Conservation (phyloP, 2,888 invertebrate genomes). For the Parelbella ahira region DNA sequence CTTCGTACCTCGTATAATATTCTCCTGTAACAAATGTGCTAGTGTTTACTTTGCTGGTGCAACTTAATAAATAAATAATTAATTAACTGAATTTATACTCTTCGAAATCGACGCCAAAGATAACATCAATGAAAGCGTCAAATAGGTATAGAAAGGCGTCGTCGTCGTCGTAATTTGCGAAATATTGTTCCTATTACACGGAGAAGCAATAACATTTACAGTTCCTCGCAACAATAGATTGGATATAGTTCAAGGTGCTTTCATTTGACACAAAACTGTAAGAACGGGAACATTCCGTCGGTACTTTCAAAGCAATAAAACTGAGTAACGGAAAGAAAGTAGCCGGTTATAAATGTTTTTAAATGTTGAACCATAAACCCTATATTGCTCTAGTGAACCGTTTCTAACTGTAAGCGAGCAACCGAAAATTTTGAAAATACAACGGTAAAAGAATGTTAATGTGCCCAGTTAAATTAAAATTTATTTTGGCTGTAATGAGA, state of each 20-base stretch:
- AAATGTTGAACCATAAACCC: conserved; percentile 37
- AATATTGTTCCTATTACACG: conserved; percentile 4
- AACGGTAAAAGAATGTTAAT: not conserved
- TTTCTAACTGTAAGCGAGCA: conserved; percentile 34
- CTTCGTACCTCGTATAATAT: too few species aligned
- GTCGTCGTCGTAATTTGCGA: conserved; percentile 3
- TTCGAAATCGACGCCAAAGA: too few species aligned
- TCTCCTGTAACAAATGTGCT: too few species aligned
- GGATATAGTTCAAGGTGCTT: conserved; percentile 22
- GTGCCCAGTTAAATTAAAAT: not conserved
- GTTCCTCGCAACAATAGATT: conserved; percentile 10
- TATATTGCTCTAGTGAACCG: conserved; percentile 30
- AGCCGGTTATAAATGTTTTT: conserved; percentile 38
- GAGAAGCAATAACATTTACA: conserved; percentile 8
- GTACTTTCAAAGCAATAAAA: conserved; percentile 57
- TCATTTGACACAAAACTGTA: conserved; percentile 30
- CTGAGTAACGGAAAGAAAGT: conserved; percentile 49
- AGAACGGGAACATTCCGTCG: conserved; percentile 50
- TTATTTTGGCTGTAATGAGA: too few species aligned
- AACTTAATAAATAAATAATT: too few species aligned
- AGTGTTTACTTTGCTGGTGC: too few species aligned
- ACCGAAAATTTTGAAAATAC: conserved; percentile 9
- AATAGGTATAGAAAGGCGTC: not conserved
- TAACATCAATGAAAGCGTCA: too few species aligned
- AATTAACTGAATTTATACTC: too few species aligned